Base-by-base conservation (phyloP, 2,797 vertebrate species). In the Schizothorax lantsangensis region DNA sequence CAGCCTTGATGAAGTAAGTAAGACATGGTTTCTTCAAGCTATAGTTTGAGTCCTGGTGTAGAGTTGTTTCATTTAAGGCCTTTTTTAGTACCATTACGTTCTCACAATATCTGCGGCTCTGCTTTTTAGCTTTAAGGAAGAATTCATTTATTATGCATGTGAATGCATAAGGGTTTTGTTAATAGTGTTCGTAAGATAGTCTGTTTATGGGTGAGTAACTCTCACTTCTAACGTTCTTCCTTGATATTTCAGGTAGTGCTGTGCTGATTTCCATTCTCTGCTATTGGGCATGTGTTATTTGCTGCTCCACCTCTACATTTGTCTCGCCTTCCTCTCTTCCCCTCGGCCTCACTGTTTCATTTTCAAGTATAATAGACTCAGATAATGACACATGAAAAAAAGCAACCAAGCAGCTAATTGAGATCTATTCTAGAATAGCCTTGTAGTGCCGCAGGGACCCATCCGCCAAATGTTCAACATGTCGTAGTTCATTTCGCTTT, bases 391-490 rank as follows among this genome's bases (percentile, higher is more conserved):
- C 87, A 89, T 85, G 88, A 84, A 86, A 83, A 79, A 87, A 89
- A 62, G 84, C 90, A 90, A 83, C 80, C 86, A 83, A 91, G 92
- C 90, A 89, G 86, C 87, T 92, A 91, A 92, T 92, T 92, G 89
- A 92, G 90, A 89, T 90, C 89, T 81, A 90, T 78, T 77, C 84
- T 75, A 81, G 85, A 90, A 89, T 80, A 86, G 86, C 78, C 87
- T 66, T 69, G 54, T 11, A 43, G 79, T 62, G 84, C 90, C 83
- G 59, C 19, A 14, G 86, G 92, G 82, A 90, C 36, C 85, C 84
- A 80, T 87, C 85, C 86, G 80, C 87, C 84, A 89, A 92, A 81
- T 86, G 86, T 84, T 91, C 88, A 82, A 89, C 89, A 90, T 72
- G 75, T 86, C 85, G 45, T 85, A 89, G 71, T 86, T 91, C 80